Evolutionary conservation across 2,113 vertebrate genomes (phyloP).

Genomic region (Eira barbara): DNA sequence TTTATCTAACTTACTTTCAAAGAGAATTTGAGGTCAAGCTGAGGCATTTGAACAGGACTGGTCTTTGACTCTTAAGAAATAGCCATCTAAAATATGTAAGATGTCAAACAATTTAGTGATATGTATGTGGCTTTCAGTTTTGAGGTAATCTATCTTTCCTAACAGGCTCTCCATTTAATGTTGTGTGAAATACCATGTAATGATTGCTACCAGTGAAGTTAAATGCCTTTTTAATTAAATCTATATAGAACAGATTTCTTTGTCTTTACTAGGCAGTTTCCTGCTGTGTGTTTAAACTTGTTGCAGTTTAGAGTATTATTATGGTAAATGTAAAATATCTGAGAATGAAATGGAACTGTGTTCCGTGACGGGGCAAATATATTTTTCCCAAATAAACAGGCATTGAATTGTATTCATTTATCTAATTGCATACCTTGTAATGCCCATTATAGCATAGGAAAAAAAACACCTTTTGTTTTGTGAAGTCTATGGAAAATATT

Average conservation of each 20-base stretch:
- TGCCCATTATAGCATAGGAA: not conserved
- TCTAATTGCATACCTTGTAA: not conserved
- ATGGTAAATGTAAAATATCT: conserved; percentile 19
- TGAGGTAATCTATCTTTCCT: conserved; percentile 23
- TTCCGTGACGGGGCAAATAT: not conserved
- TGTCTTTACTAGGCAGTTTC: conserved; percentile 56
- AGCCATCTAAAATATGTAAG: not conserved
- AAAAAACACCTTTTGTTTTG: conserved; percentile 8
- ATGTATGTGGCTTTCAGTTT: not conserved
- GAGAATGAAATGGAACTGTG: not conserved
- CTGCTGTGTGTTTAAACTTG: conserved; percentile 63
- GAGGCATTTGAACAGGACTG: not conserved
- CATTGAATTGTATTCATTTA: not conserved
- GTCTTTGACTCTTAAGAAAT: conserved; percentile 20
- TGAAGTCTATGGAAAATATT: not conserved
- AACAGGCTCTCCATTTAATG: conserved; percentile 61
- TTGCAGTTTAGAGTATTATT: not conserved
- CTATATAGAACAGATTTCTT: conserved; percentile 65
- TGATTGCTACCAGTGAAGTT: conserved; percentile 23
- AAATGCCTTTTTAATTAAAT: conserved; percentile 75
- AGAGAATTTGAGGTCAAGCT: not conserved
- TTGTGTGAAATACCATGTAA: conserved; percentile 35
- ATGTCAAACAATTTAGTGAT: not conserved
- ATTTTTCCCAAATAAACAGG: conserved; percentile 33
- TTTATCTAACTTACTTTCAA: not conserved